Evolutionary conservation across 1,140 invertebrate species (phyloP).

Genomic region (Nasonia longicornis): DNA sequence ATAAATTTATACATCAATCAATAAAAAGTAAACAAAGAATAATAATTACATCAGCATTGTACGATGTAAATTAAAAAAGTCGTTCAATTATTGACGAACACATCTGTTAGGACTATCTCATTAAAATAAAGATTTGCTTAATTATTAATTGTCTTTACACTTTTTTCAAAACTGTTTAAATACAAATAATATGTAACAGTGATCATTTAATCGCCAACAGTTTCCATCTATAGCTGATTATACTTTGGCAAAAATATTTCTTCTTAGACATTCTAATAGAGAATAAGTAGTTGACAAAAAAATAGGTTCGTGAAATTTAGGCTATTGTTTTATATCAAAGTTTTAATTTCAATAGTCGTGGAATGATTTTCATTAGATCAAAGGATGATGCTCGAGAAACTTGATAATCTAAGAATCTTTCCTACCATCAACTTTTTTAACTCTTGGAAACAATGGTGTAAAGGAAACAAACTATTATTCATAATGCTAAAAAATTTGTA

Average conservation of each 20-base stretch:
- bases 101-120: background rate
- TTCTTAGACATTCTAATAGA: background rate
- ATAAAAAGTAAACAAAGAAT: background rate
- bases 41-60: background rate
- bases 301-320: conserved; percentile 16
- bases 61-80: background rate
- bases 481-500: background rate
- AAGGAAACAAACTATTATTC: background rate
- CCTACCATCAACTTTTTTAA: background rate
- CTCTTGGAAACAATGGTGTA: background rate
- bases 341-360: conserved; percentile 21
- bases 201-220: background rate
- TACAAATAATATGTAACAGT: conserved; percentile 8
- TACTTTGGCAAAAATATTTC: conserved; percentile 21
- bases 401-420: background rate
- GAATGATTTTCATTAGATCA: conserved; percentile 30
- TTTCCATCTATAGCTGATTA: conserved; percentile 9
- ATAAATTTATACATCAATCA: background rate
- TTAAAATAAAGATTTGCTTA: background rate
- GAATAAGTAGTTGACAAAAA: background rate
- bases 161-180: conserved; percentile 12
- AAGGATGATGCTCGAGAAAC: background rate
- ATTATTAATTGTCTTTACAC: background rate
- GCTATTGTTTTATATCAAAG: conserved; percentile 6
- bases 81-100: background rate